Base-by-base conservation (phyloP, 1,140 invertebrate species). In the Cydia fagiglandana region DNA sequence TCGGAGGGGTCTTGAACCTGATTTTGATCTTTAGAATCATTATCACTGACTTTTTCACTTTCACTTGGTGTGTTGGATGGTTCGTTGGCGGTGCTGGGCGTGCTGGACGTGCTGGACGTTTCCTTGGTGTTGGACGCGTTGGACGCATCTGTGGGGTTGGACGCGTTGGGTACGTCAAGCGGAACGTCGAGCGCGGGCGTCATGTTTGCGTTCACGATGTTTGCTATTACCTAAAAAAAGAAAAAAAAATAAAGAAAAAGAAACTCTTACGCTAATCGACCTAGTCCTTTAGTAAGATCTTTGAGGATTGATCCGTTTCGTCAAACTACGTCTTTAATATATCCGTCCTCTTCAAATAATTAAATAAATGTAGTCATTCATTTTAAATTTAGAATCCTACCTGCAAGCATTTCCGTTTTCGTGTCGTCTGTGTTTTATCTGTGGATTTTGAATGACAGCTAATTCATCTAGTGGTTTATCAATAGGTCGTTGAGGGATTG, bases 161-260 rank as follows among this genome's bases (percentile, higher is more conserved):
- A 12, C 50, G 56, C 20, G 76, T 15, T 66, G 64, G 50, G 47
- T 9, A 56, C 53, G 68, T 13, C 61, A 15, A 73, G 45, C 13
- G 70, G 75, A 12, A 53, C 20, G 38, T 56, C 9, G 5, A 53
- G 30, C 34, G 47, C 50, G 20, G 80, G 75, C 73, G 76, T 28
- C 70, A 82, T 75, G 75, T 80, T 80, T 38, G 76, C 79, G 74
- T 73, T 77, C 41, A 81, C 82, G 75, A 83, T 76, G 79, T 81
- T 78, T 5, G 80, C 77, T 61, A 80, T 61, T 61, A 61, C 56
- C 56, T 61, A 2, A 20, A 56, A 56, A 56, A 45, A 10, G 41
- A 6, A 45, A 45, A 45, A 45, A 9, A 10, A 45, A 10, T 45
- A 45, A 9, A 45, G 41, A n/a, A n/a, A n/a, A n/a, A n/a, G 41